Evolutionary conservation across 2,888 invertebrate species (phyloP).

Genomic region (Isotomurus palustris): DNA sequence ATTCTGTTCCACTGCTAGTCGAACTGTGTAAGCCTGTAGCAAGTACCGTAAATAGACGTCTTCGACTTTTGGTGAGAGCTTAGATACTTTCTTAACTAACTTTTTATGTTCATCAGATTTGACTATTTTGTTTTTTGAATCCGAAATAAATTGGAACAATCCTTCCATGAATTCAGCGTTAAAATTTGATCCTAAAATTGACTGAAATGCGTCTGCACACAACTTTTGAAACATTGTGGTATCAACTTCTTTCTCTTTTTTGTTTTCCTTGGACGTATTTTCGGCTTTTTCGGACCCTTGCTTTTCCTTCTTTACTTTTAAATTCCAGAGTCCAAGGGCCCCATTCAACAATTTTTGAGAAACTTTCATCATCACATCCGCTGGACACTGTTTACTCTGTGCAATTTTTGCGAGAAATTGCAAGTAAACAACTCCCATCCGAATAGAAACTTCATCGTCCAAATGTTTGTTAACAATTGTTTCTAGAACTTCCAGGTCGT

Average conservation of each 20-base stretch:
- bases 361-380: conserved; percentile 5
- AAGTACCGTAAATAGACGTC: conserved; percentile 13
- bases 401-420: conserved; percentile 14
- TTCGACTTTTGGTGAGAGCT: conserved; percentile 9
- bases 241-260: not conserved
- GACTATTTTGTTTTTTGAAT: conserved; percentile 1
- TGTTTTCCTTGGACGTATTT: conserved; percentile 3
- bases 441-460: conserved; percentile 4
- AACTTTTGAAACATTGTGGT: not conserved
- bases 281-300: not conserved
- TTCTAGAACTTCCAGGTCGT: conserved; percentile 11
- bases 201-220: conserved; percentile 5
- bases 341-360: conserved; percentile 9
- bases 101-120: not conserved
- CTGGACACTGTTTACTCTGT: not conserved
- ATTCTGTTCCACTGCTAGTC: conserved; percentile 7
- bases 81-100: conserved; percentile 14
- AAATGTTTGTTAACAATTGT: conserved; percentile 1
- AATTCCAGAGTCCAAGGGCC: conserved; percentile 13
- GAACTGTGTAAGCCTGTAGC: conserved; percentile 9
- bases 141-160: conserved; percentile 1
- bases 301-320: not conserved
- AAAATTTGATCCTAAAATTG: not conserved
- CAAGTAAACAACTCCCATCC: conserved; percentile 19
- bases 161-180: conserved; percentile 9